Evolutionary conservation across 2,888 invertebrate genomes (phyloP), one percentile per base, ranked within the genome.

Genomic region (Eulithis prunata): DNA sequence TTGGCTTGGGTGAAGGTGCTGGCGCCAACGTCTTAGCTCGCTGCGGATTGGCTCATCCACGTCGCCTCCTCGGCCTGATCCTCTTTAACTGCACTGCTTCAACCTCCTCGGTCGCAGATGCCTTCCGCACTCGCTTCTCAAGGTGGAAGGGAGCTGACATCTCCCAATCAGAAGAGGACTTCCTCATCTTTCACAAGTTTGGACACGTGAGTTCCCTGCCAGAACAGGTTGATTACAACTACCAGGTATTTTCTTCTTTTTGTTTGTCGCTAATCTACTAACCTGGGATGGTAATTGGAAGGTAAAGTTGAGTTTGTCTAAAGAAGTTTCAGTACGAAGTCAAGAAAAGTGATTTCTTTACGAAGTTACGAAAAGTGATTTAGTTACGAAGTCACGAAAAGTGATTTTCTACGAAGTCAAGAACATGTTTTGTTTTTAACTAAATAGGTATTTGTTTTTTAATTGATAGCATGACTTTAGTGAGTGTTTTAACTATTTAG

Each of bases 21-120:
- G 97, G 97, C 0, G 97, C 97, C 68, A 97, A 98, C 88, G 96
- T 97, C 57, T 90, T 97, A 62, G 97, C 97, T 3, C 94, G 98
- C 70, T 97, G 97, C 83, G 97, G 97, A 69, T 94, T 97, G 80
- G 96, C 96, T 14, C 96, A 97, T 87, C 96, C 97, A 0, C 94
- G 96, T 21, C 94, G 97, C 52, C 95, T 96, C 55, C 93, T 97
- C 0, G 98, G 97, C 38, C 94, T 97, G 47, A 95, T 97, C 78
- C 94, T 98, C 70, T 96, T 98, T 77, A 97, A 98, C 93, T 97
- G 97, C 85, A 98, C 98, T 0, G 97, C 96, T 32, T 97, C 97
- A 57, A 96, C 97, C 7, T 97, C 97, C 3, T 96, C 97, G 4
- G 97, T 98, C 65, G 94, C 97, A 80, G 97, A 98, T 82, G 96